phyloP scores from a whole-genome alignment of 2,113 vertebrate species.

The Ceratotherium simum region DNA sequence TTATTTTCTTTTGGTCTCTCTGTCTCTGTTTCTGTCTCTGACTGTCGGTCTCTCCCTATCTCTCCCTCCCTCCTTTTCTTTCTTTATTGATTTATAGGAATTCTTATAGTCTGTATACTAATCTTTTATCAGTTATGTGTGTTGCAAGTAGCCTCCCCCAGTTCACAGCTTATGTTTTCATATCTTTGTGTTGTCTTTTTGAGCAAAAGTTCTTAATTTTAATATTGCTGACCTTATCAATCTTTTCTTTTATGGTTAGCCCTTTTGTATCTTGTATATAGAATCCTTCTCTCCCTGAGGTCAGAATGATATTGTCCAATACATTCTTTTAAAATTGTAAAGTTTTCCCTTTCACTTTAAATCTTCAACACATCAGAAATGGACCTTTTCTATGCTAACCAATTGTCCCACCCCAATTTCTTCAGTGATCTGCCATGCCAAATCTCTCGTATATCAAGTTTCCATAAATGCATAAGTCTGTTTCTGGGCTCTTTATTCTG shows the following conservation, averaged over 20 bases:
- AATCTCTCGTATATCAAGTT: neutral
- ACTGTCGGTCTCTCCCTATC: neutral
- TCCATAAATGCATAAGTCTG: neutral
- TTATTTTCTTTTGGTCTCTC: conserved; percentile 18
- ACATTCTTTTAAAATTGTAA: neutral
- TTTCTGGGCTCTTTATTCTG: neutral
- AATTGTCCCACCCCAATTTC: neutral
- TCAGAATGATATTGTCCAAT: neutral
- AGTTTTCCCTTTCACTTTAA: conserved; percentile 7
- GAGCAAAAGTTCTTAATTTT: conserved; percentile 44
- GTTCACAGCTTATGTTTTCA: neutral
- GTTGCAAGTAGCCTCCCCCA: neutral
- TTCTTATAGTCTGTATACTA: neutral
- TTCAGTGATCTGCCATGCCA: neutral
- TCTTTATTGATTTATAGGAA: neutral
- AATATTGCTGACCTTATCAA: neutral
- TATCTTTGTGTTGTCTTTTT: conserved; percentile 34
- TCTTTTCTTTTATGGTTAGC: conserved; percentile 26
- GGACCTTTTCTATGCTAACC: neutral
- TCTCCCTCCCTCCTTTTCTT: neutral
- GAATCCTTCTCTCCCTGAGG: conserved; percentile 3
- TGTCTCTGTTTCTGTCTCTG: neutral
- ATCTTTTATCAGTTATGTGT: neutral
- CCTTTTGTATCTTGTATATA: conserved; percentile 42
- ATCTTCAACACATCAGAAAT: neutral